These are phyloP conservation scores for Pipistrellus pygmaeus DNA, from an alignment of 2,797 vertebrate genomes.

Conservation along the genomic window DNA sequence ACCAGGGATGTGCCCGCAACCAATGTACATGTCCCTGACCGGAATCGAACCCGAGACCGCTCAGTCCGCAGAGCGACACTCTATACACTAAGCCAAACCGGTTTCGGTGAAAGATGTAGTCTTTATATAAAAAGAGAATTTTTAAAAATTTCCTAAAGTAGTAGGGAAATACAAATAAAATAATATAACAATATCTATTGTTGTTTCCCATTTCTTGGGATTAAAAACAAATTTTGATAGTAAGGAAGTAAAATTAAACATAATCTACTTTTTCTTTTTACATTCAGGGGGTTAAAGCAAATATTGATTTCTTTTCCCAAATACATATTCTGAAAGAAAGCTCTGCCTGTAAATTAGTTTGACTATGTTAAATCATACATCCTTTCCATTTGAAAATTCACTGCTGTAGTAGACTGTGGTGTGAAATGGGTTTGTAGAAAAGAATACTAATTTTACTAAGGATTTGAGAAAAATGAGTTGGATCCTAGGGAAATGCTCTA, in stretches of 20 bases:
- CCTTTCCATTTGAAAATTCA: neutral
- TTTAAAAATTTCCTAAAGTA: neutral
- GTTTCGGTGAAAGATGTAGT: too few species aligned
- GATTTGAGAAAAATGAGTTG: neutral
- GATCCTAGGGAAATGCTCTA: neutral
- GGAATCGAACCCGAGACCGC: too few species aligned
- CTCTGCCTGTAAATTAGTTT: neutral
- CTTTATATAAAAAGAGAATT: neutral
- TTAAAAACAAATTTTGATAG: neutral
- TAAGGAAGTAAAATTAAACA: neutral
- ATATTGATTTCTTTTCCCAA: neutral
- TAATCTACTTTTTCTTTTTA: neutral
- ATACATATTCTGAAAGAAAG: neutral
- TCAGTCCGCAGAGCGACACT: too few species aligned
- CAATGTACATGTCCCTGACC: too few species aligned
- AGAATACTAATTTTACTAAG: neutral
- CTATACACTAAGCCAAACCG: too few species aligned
- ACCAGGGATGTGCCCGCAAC: too few species aligned
- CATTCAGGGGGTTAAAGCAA: neutral
- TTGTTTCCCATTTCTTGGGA: neutral
- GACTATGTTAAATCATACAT: neutral
- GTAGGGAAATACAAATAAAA: neutral
- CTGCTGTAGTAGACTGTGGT: neutral
- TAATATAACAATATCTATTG: neutral
- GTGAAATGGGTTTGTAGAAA: neutral